Percentiles rank a stretch among this genome's conserved stretches.
Conservation (phyloP, 1,140 invertebrate species). For the Cydia fagiglandana region DNA sequence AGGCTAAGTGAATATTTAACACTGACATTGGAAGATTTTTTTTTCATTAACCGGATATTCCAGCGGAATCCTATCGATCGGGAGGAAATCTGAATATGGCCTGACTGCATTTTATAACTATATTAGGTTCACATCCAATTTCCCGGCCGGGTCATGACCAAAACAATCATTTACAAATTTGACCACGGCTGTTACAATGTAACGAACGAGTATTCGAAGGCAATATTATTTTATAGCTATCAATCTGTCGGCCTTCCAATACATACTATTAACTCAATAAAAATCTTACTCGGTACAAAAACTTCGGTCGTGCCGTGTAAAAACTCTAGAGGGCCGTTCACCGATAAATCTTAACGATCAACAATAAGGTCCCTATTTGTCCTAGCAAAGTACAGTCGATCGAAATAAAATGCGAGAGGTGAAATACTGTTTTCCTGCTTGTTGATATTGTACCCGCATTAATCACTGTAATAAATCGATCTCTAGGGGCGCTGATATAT, state of each 20-base stretch:
- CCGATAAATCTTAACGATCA: slow-evolving; percentile 4
- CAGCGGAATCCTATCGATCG: too few species aligned
- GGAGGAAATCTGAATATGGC: too few species aligned
- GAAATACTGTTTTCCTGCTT: neutral
- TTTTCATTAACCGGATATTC: too few species aligned
- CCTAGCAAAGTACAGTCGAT: neutral
- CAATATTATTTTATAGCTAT: neutral
- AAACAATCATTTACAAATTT: neutral
- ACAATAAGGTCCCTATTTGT: slow-evolving; percentile 14
- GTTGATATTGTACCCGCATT: neutral
- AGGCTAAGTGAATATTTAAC: too few species aligned
- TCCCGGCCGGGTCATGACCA: neutral
- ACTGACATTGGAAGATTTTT: too few species aligned
- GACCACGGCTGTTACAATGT: neutral
- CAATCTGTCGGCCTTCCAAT: slow-evolving; percentile 2
- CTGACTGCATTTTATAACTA: neutral
- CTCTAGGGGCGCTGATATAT: neutral
- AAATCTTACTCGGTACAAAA: neutral
- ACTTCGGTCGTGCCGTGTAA: neutral
- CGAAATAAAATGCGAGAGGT: neutral
- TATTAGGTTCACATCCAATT: neutral
- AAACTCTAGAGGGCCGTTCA: neutral
- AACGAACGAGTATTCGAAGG: slow-evolving; percentile 8
- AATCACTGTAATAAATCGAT: neutral
- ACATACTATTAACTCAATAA: slow-evolving; percentile 4